Evolutionary conservation across 2,888 invertebrate species (phyloP), one percentile per base, ranked within the genome.

Genomic region (Eledone cirrhosa): DNA sequence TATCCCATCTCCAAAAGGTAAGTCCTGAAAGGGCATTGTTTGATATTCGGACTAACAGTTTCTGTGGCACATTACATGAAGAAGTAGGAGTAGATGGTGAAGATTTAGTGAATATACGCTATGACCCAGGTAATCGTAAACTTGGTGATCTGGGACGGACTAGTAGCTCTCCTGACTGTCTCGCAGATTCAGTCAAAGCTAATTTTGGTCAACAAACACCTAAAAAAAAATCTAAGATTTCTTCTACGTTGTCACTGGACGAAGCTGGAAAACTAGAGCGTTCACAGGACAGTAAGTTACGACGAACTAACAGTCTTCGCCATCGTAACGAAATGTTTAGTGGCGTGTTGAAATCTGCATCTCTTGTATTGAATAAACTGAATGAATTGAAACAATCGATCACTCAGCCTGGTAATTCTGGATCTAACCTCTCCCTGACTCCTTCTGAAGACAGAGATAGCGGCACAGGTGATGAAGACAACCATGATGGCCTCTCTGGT

Each of bases 361-460:
- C 87, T 48, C 82, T 81, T 80, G 86, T 86, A 77, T 84, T 87
- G n/a, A 86, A 78, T 69, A 88, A 88, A 80, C 83, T 89, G 24
- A 86, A 84, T 79, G 89, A 89, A 81, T 80, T 89, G 27, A 89
- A 89, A 80, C 87, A 88, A 81, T 87, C 88, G 24, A 89, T 90
- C 83, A 81, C 84, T 2, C 87, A 88, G 0, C 87, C 88, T 1
- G 84, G 85, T 59, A 86, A 85, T 77, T 80, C 82, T 69, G 88
- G 86, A 14, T 88, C 87, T 24, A 83, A 84, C 48, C 80, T 84
- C 0, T 87, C 87, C 5, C 81, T 87, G 19, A 83, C 84, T 5
- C 85, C 83, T 1, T 85, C 87, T 8, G 80, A 80, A 29, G 87
- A 87, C 63, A 78, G 83, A 13, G 85, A 87, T 75, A 84, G 85